Conservation (phyloP, 2,888 invertebrate species). For the Linyphia triangularis region DNA sequence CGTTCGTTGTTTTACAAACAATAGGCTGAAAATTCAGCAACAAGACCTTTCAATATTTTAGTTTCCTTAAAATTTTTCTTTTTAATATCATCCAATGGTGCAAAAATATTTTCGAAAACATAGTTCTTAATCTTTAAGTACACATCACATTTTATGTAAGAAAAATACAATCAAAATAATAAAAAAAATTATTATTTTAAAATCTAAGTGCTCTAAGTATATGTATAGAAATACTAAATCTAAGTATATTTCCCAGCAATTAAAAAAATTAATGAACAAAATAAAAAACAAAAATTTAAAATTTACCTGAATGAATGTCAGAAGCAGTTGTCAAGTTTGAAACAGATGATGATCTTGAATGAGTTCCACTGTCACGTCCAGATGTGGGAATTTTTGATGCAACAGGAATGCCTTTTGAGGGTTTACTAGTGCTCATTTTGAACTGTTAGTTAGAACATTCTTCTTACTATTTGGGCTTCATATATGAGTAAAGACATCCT, state of each 20-base stretch:
- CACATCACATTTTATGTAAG: too few species aligned
- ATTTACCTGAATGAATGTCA: conserved; percentile 62
- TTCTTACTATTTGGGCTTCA: not conserved
- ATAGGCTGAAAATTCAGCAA: too few species aligned
- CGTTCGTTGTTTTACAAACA: too few species aligned
- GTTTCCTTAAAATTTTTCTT: too few species aligned
- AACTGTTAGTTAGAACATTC: not conserved
- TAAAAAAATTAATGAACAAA: too few species aligned
- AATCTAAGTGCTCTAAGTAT: not conserved
- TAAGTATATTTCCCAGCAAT: not conserved
- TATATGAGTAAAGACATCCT: not conserved
- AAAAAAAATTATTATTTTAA: not conserved
- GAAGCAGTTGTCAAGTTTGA: conserved; percentile 66
- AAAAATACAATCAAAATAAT: too few species aligned
- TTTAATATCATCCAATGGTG: too few species aligned
- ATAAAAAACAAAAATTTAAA: not conserved
- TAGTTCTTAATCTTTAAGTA: too few species aligned
- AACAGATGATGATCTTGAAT: conserved; percentile 68
- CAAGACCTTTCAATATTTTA: too few species aligned
- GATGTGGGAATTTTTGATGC: conserved; percentile 62
- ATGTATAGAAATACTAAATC: not conserved
- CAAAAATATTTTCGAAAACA: too few species aligned
- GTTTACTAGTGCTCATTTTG: conserved; percentile 45
- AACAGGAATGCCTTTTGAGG: conserved; percentile 49
- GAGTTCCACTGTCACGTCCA: conserved; percentile 68